A percentile compares a stretch with the other conserved stretches of the same genome.
These are phyloP conservation scores for Amblyopsis hoosieri DNA, from an alignment of 2,797 vertebrate species.

Conservation along the genomic window DNA sequence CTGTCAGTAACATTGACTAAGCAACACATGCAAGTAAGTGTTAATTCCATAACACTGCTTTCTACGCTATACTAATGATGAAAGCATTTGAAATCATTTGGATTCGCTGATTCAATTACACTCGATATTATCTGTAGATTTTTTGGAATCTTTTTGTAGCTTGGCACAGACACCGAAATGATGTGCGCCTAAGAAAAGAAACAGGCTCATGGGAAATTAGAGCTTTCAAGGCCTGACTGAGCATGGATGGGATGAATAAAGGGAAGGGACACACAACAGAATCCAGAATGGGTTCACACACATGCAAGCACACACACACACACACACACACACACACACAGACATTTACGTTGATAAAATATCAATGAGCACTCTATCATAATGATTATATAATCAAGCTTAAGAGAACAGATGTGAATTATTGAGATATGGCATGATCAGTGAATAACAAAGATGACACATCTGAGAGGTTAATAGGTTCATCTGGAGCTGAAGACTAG, in stretches of 20 bases:
- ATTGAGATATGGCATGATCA: conserved; percentile 37
- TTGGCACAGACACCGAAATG: conserved; percentile 34
- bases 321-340: conserved; percentile 8
- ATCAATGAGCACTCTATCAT: conserved; percentile 18
- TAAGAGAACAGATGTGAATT: conserved; percentile 33
- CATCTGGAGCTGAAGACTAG: conserved; percentile 41
- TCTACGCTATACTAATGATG: conserved; percentile 31
- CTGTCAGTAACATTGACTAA: background rate
- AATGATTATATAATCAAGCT: conserved; percentile 44
- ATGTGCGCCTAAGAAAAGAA: conserved; percentile 54
- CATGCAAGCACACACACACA: conserved; percentile 3
- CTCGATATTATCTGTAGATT: conserved; percentile 53
- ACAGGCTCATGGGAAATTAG: conserved; percentile 69
- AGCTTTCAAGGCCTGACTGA: conserved; percentile 63
- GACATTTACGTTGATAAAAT: conserved; percentile 19
- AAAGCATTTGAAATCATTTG: conserved; percentile 27
- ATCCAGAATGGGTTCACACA: conserved; percentile 33
- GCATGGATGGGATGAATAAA: conserved; percentile 35
- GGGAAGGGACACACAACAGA: conserved; percentile 20
- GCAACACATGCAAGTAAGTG: background rate
- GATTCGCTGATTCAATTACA: conserved; percentile 58
- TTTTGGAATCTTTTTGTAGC: conserved; percentile 28
- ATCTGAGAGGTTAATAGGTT: conserved; percentile 19
- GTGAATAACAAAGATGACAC: conserved; percentile 16
- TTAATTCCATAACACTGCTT: conserved; percentile 21